A percentile compares a stretch with the other conserved stretches of the same genome.
Conservation (phyloP, 2,113 vertebrate species). For the Corvus moneduloides region DNA sequence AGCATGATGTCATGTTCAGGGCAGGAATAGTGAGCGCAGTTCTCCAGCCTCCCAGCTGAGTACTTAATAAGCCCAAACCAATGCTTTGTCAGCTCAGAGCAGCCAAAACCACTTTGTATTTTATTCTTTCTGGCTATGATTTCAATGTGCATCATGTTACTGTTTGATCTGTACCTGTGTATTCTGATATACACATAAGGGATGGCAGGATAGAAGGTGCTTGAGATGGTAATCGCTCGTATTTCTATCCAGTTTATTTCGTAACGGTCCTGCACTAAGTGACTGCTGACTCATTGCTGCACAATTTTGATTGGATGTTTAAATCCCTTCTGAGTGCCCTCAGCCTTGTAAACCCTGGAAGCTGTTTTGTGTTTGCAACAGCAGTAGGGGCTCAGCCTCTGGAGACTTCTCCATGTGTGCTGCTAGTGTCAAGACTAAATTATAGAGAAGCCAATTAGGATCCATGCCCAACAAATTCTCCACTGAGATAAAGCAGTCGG, state of each 20-base stretch:
- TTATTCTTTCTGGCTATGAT: background rate
- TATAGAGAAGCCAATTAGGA: background rate
- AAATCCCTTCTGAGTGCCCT: background rate
- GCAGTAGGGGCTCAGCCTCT: background rate
- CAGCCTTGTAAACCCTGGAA: background rate
- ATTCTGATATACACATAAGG: accelerated
- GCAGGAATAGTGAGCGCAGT: background rate
- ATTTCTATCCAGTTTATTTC: background rate
- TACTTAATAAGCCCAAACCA: background rate
- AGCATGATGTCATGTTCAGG: background rate
- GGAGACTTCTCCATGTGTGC: background rate
- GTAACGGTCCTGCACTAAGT: background rate
- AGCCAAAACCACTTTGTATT: background rate
- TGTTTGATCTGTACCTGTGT: background rate
- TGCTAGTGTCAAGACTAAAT: background rate
- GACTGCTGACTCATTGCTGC: background rate
- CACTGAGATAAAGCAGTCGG: background rate
- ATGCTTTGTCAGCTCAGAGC: background rate
- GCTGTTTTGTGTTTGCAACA: background rate
- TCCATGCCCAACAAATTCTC: background rate
- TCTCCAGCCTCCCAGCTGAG: background rate
- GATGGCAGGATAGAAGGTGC: background rate
- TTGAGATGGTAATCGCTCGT: background rate
- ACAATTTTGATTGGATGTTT: background rate
- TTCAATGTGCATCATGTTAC: background rate